phyloP scores from a whole-genome alignment of 2,888 invertebrate species.

The Minunthozetes semirufus region DNA sequence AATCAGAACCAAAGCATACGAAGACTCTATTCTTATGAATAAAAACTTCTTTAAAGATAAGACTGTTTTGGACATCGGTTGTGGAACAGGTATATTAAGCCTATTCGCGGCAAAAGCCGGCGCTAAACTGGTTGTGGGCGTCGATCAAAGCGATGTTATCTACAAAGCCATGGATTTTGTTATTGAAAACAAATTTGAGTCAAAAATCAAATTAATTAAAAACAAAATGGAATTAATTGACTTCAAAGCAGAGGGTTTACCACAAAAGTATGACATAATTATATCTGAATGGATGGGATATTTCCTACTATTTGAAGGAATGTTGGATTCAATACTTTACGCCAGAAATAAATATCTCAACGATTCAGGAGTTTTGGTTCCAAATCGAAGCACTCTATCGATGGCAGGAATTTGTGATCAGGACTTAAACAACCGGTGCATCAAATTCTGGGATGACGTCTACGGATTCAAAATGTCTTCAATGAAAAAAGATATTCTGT shows the following conservation, averaged over 20 bases:
- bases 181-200: constrained; percentile 65
- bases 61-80: constrained; percentile 57
- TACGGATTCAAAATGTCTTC: constrained; percentile 90
- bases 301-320: constrained; percentile 89
- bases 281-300: constrained; percentile 99
- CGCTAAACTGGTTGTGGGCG: constrained; percentile 62
- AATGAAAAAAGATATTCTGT: constrained; percentile 73
- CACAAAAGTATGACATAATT: constrained; percentile 63
- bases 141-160: constrained; percentile 52
- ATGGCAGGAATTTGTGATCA: constrained; percentile 70
- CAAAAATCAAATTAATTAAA: constrained; percentile 68
- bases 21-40: constrained; percentile 72
- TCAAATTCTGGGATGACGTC: constrained; percentile 85
- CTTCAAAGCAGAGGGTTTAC: constrained; percentile 18
- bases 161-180: constrained; percentile 52
- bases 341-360: constrained; percentile 74
- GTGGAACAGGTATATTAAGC: constrained; percentile 67
- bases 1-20: constrained; percentile 77
- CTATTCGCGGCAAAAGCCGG: constrained; percentile 83
- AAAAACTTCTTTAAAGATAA: constrained; percentile 63
- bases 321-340: constrained; percentile 87
- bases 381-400: constrained; percentile 74
- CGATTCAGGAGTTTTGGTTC: constrained; percentile 68
- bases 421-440: constrained; percentile 63
- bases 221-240: constrained; percentile 71